Base-by-base conservation (phyloP, 1,140 invertebrate genomes). In the Homalodisca vitripennis region DNA sequence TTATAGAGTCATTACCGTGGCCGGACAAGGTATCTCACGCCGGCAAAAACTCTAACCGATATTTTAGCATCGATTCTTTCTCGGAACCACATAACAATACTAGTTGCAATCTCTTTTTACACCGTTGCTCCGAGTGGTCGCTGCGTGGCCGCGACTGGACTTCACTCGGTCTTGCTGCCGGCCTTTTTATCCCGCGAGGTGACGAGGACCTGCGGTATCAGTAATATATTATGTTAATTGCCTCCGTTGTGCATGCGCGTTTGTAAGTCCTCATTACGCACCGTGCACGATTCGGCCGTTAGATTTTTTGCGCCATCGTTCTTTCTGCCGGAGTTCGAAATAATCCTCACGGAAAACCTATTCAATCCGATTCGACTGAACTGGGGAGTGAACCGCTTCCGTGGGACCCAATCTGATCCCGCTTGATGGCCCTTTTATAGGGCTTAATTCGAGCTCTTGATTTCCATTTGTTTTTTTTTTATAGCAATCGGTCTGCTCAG, bases 11-110 rank as follows among this genome's bases (percentile, higher is more conserved):
- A 30, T 60, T 60, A 26, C 24, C 17, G 34, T 6, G 17, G 34
- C n/a, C n/a, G n/a, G n/a, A n/a, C n/a, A n/a, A n/a, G n/a, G n/a
- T n/a, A n/a, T n/a, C 6, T 10, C 34, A 17, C 34, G 34, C 6
- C 17, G 6, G 55, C 55, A 60, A 60, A 60, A 53, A 60, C 55
- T 6, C 55, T 41, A 60, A 60, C 55, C 55, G 55, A 60, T 60
- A 60, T 60, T 60, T 60, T 60, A 60, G 55, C 24, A 27, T 30
- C 27, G 24, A 27, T 26, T 13, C 12, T 26, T 60, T 60, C 55
- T 60, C 55, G 55, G 55, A 60, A 60, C 55, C 26, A 26, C 1
- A 30, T 30, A 27, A 29, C 13, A 29, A 12, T 60, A 10, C 55
- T 22, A 29, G 55, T 27, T 60, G 55, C 55, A 24, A 27, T 14